phyloP scores from a whole-genome alignment of 2,113 vertebrate genomes.

The Platichthys stellatus region DNA sequence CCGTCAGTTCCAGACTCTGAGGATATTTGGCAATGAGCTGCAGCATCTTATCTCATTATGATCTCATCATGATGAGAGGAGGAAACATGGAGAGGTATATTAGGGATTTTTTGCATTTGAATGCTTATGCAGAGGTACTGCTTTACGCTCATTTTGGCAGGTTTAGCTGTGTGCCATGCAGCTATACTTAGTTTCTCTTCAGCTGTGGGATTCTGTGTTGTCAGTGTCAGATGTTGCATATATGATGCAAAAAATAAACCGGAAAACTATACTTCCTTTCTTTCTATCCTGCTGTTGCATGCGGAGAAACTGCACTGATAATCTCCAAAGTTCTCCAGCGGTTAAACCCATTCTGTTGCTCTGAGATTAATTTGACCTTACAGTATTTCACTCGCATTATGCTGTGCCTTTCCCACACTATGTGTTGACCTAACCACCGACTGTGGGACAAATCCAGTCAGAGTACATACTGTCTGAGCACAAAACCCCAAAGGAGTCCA shows the following conservation, averaged over 20 bases:
- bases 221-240: not conserved
- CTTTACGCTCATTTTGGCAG: too few species aligned
- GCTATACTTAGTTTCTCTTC: too few species aligned
- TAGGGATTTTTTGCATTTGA: too few species aligned
- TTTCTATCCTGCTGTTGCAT: too few species aligned
- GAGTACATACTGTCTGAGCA: slow-evolving; percentile 27
- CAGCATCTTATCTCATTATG: not conserved
- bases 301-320: too few species aligned
- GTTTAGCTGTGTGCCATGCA: too few species aligned
- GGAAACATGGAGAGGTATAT: too few species aligned
- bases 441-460: slow-evolving; percentile 47
- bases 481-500: slow-evolving; percentile 57
- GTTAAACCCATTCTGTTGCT: slow-evolving; percentile 5
- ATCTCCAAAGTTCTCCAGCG: too few species aligned
- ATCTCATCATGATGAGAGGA: too few species aligned
- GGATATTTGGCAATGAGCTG: not conserved
- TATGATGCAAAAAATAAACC: not conserved
- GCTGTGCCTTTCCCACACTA: slow-evolving; percentile 56
- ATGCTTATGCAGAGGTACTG: too few species aligned
- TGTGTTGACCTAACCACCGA: slow-evolving; percentile 22
- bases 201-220: too few species aligned
- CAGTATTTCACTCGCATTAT: slow-evolving; percentile 35
- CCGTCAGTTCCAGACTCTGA: not conserved
- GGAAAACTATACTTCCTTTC: not conserved
- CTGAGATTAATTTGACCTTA: slow-evolving; percentile 52